Evolutionary conservation across 2,888 invertebrate species (phyloP).

Genomic region (Chymomyza amoena): DNA sequence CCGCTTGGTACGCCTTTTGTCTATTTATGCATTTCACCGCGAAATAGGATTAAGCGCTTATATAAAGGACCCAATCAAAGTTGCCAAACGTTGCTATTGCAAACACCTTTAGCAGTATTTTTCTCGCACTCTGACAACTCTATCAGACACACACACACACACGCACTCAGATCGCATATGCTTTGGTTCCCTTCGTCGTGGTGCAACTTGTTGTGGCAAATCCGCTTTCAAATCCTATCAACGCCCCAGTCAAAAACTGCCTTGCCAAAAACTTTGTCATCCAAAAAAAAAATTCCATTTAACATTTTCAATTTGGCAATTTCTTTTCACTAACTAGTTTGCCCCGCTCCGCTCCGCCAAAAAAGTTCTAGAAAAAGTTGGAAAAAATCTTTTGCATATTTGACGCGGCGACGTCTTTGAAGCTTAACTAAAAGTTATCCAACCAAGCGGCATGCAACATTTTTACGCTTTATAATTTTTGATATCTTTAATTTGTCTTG

Average conservation of each 20-base stretch:
- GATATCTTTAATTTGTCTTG: conserved; percentile 73
- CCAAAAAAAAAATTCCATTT: conserved; percentile 38
- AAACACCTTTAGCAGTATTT: background rate
- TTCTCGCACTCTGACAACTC: conserved; percentile 21
- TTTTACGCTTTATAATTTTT: conserved; percentile 73
- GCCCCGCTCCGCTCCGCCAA: too few species aligned
- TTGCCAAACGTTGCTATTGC: conserved; percentile 46
- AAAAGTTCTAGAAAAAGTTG: background rate
- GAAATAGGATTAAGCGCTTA: conserved; percentile 77
- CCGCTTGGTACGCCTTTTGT: conserved; percentile 51
- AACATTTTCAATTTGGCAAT: conserved; percentile 67
- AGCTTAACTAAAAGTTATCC: conserved; percentile 43
- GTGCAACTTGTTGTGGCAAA: conserved; percentile 44
- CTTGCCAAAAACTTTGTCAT: conserved; percentile 49
- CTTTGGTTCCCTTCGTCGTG: conserved; percentile 61
- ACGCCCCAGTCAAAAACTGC: conserved; percentile 14
- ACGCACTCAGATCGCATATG: conserved; percentile 17
- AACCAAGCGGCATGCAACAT: conserved; percentile 22
- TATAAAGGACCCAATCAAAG: conserved; percentile 73
- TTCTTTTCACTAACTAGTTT: conserved; percentile 52
- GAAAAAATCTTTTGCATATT: conserved; percentile 49
- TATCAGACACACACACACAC: conserved; percentile 12
- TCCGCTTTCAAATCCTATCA: conserved; percentile 72
- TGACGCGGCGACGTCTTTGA: conserved; percentile 29
- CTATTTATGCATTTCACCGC: conserved; percentile 77